Base-by-base conservation (phyloP, 2,797 vertebrate genomes). In the Ptychadena robeensis region DNA sequence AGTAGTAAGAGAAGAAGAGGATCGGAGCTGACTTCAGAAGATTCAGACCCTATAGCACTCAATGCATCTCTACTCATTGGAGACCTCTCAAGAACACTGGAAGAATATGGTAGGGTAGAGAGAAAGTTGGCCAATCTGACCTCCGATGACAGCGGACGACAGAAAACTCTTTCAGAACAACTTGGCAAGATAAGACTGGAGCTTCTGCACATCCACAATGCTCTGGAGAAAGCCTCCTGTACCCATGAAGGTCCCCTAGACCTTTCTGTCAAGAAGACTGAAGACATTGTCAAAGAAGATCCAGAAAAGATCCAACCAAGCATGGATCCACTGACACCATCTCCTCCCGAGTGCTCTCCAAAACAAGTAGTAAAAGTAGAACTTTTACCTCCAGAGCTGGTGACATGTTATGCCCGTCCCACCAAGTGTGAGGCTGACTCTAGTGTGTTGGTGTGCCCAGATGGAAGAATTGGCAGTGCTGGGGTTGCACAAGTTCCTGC, bases 391-490 rank as follows among this genome's bases (percentile, higher is more conserved):
- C 91, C 83, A 81, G 88, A 82, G 86, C 93, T 48, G 91, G 93
- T 61, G 91, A 92, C 86, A 69, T 96, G 86, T 93, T 94, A 94
- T 3, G 89, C 94, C 88, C 95, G 93, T 1, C 95, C 97, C 87
- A 99, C 97, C 9, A 99, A 99, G 90, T 99, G 97, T 0, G 98
- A 99, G 89, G 98, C 97, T 0, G 98, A 99, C 87, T 99, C 97
- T 88, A 99, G 97, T 0, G 96, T 98, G 57, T 94, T 96, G 27
- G 94, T 98, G 10, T 94, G 96, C 79, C 94, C 95, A 0, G 96
- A 97, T 0, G 94, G 95, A 64, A 89, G 86, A 1, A 48, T 79
- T 63, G 73, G 57, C 2, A 90, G 89, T 34, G n/a, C 44, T 72
- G 11, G 83, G 8, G 14, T 32, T 15, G 35, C 27, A 28, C 66